Evolutionary conservation across 2,113 vertebrate genomes (phyloP).

Genomic region (Xerus inauris): DNA sequence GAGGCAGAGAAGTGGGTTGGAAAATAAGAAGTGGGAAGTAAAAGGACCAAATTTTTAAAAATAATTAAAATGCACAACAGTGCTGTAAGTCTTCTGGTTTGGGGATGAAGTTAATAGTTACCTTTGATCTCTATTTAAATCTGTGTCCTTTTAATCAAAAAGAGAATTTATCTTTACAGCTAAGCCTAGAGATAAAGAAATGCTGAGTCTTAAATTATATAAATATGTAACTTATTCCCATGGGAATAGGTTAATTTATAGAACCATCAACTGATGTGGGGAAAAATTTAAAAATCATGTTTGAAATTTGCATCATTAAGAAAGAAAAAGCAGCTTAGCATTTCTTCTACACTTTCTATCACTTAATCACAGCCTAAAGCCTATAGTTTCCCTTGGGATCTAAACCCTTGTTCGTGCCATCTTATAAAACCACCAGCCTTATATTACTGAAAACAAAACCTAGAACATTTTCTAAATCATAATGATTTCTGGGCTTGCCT

Average conservation of each 20-base stretch:
- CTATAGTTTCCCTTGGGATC: neutral
- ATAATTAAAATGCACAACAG: neutral
- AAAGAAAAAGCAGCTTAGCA: neutral
- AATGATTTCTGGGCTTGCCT: neutral
- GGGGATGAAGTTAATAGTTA: neutral
- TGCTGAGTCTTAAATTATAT: neutral
- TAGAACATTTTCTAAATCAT: slow-evolving; percentile 4
- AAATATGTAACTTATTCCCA: neutral
- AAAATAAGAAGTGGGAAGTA: neutral
- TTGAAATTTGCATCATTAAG: neutral
- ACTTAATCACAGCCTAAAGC: neutral
- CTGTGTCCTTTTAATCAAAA: slow-evolving; percentile 15
- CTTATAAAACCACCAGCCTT: slow-evolving; percentile 13
- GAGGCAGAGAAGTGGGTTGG: neutral
- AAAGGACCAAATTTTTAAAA: neutral
- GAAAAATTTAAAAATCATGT: neutral
- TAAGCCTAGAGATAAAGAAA: slow-evolving; percentile 5
- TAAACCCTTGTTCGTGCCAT: neutral
- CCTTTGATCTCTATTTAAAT: neutral
- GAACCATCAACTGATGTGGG: neutral
- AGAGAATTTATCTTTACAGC: slow-evolving; percentile 1
- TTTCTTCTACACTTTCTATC: neutral
- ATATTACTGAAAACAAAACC: slow-evolving; percentile 53
- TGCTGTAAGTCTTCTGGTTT: neutral
- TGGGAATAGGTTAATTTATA: neutral